Base-by-base conservation (phyloP, 92 coral and sea anemone species). In the Scolanthus callimorphus region DNA sequence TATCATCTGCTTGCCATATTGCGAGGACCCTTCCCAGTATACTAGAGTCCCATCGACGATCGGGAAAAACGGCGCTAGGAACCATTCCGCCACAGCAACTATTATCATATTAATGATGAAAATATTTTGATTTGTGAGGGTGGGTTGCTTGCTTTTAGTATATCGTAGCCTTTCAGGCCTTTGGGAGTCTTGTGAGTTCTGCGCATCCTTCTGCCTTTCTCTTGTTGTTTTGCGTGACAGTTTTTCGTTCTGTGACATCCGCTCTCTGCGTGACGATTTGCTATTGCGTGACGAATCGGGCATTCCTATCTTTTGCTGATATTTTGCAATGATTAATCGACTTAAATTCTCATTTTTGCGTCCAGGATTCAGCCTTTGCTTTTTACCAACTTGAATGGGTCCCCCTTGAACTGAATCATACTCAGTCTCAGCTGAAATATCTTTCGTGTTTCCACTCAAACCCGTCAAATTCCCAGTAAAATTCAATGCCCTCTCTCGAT, bases 1-100 rank as follows among this genome's bases (percentile, higher is more conserved):
- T 9, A 62, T 25, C 27, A 55, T 48, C 27, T 25, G 69, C 22
- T 45, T 62, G 24, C 69, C 69, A 46, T n/a, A 62, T 22, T 48
- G 41, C 11, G 9, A 19, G 21, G 22, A 10, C 21, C 39, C 49
- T 2, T 31, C 17, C 4, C 27, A 2, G 29, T 17, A 3, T 15
- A 62, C 56, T 0, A 27, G 41, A 0, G 69, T 48, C 11, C 41
- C 56, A 20, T 62, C 69, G 55, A 62, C 47, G 15, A 62, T 45
- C 9, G 69, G 69, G 17, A 50, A 23, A 1, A 62, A 13, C 20
- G 55, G 27, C 12, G 41, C 57, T 43, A 62, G 39, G 29, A 62
- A 62, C 55, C 45, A 62, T 8, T 41, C 28, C 39, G 55, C 56
- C 17, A 48, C 21, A 37, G 20, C 57, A n/a, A 45, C 24, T 15